phyloP scores from a whole-genome alignment of 2,888 invertebrate species.

The Conus canariensis region DNA sequence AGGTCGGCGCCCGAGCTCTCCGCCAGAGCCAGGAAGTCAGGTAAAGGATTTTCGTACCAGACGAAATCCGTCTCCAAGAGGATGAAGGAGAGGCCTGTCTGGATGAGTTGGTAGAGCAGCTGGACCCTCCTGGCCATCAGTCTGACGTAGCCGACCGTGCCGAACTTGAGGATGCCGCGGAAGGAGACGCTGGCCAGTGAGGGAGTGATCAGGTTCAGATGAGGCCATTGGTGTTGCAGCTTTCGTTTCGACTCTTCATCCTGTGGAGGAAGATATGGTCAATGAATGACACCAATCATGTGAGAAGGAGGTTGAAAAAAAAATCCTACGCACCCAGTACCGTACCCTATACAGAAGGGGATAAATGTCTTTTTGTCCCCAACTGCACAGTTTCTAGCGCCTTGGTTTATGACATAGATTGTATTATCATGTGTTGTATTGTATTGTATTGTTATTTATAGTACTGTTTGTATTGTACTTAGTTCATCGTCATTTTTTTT shows the following conservation, averaged over 20 bases:
- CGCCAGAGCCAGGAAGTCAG: not conserved
- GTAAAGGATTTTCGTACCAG: slow-evolving; percentile 7
- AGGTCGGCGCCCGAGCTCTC: not conserved
- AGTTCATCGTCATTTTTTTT: too few species aligned
- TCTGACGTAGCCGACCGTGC: slow-evolving; percentile 3
- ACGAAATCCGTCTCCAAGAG: slow-evolving; percentile 25
- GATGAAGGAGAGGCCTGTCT: not conserved
- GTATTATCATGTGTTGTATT: too few species aligned
- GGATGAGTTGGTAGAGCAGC: not conserved
- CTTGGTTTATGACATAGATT: too few species aligned
- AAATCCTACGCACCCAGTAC: too few species aligned
- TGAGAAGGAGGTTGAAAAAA: not conserved
- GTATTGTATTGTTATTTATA: too few species aligned
- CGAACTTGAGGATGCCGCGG: not conserved
- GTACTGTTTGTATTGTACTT: too few species aligned
- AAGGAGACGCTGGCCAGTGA: not conserved
- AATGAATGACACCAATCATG: not conserved
- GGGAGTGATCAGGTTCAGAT: not conserved
- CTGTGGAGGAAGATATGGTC: not conserved
- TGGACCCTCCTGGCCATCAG: not conserved
- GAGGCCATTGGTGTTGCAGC: not conserved
- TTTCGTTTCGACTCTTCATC: not conserved
- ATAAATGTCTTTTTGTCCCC: too few species aligned
- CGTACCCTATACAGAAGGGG: too few species aligned
- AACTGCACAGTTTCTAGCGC: too few species aligned